Evolutionary conservation across 2,797 vertebrate species (phyloP).

Genomic region (Sebastes diaconus): DNA sequence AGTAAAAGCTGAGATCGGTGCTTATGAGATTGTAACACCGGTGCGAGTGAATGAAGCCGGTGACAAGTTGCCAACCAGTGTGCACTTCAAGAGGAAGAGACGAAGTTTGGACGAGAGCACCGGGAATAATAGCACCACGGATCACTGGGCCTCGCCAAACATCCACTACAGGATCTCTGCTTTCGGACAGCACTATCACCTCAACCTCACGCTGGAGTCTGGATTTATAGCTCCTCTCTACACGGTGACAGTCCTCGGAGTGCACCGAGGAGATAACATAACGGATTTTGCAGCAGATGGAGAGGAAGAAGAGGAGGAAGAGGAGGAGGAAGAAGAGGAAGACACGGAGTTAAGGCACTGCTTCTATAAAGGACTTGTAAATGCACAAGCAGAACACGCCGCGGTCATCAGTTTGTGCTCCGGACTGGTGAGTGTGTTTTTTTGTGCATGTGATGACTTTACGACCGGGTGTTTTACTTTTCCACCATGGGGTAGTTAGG

Average conservation of each 20-base stretch:
- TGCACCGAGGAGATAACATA: conserved; percentile 80
- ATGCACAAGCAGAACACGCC: conserved; percentile 88
- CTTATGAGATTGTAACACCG: conserved; percentile 94
- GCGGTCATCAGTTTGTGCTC: conserved; percentile 98
- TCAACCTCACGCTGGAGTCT: conserved; percentile 93
- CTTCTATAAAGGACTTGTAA: conserved; percentile 97
- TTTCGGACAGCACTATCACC: conserved; percentile 92
- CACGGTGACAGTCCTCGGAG: conserved; percentile 92
- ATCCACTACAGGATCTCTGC: conserved; percentile 94
- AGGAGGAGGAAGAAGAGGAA: conserved; percentile 75
- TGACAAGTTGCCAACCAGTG: conserved; percentile 88
- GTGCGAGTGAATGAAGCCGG: conserved; percentile 92
- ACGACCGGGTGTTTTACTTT: conserved; percentile 30
- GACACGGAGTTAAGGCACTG: conserved; percentile 93
- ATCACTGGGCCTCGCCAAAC: conserved; percentile 85
- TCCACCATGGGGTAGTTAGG: not conserved
- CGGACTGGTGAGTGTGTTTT: conserved; percentile 92
- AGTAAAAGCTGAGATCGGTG: conserved; percentile 86
- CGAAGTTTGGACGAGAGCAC: conserved; percentile 84
- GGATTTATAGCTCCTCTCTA: conserved; percentile 97
- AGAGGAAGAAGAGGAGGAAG: conserved; percentile 2
- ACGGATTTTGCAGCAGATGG: conserved; percentile 81
- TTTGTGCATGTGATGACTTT: conserved; percentile 27
- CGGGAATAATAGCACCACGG: conserved; percentile 62
- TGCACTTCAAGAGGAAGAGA: conserved; percentile 94